Percentiles rank a stretch among this genome's conserved stretches.
phyloP scores from a whole-genome alignment of 2,113 vertebrate species.

The Tautogolabrus adspersus region DNA sequence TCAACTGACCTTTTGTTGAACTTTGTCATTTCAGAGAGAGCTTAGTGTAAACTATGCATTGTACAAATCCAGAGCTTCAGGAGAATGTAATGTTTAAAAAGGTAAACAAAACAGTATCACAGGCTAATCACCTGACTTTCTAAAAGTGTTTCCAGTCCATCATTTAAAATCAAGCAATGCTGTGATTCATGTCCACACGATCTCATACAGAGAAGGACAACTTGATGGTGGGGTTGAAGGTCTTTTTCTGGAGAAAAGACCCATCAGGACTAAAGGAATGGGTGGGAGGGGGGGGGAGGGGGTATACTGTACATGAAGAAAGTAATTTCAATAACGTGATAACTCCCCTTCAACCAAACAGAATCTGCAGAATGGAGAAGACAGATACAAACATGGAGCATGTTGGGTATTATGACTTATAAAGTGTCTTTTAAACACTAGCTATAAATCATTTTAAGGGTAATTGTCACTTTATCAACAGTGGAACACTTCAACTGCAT shows the following conservation, averaged over 20 bases:
- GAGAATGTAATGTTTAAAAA: background rate
- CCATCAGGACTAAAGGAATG: no score
- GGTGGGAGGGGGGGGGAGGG: no score
- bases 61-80: background rate
- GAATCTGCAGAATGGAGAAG: background rate
- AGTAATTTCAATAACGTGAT: background rate
- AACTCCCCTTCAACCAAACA: background rate
- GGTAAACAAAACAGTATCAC: no score
- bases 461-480: background rate
- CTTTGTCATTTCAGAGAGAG: constrained; percentile 18
- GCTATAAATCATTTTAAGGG: background rate
- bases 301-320: no score
- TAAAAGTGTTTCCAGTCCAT: background rate
- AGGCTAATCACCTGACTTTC: no score
- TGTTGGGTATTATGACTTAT: background rate
- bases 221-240: no score
- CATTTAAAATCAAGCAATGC: no score
- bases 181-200: no score
- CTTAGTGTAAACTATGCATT: background rate
- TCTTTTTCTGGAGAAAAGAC: no score
- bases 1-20: constrained; percentile 11
- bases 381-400: background rate
- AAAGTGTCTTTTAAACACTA: background rate
- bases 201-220: no score
- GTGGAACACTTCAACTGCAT: background rate